Base-by-base conservation (phyloP, 2,888 invertebrate genomes). In the Drosophila cyrtoloma region DNA sequence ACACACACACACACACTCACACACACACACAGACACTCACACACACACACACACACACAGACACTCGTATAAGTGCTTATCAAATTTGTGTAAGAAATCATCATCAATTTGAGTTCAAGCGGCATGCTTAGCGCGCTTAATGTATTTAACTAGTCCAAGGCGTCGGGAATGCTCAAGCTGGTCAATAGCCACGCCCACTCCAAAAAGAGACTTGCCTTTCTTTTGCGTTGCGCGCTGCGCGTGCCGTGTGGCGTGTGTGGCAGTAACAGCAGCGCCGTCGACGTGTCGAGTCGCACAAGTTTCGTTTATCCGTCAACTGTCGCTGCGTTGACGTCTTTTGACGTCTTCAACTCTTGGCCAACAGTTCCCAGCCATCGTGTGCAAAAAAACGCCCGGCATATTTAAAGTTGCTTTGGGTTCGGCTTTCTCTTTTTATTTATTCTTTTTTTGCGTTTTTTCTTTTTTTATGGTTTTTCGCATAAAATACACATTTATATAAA, bases 241-340 rank as follows among this genome's bases (percentile, higher is more conserved):
- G 68, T 76, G 70, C 70, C 74, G 79, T 52, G 78, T 71, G 71
- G 57, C 84, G 39, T 30, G 61, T 61, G 75, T 66, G 81, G 71
- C 84, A 83, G 83, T 84, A 84, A 77, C 79, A 79, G 75, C 86
- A 88, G 84, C 78, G 86, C 88, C 76, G 86, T 88, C 80, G 83
- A 86, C 86, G 90, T 87, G 89, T 84, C 86, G 80, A 86, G 81
- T 82, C 81, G 82, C 80, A 82, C 57, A 81, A 81, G 57, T 77
- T 81, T 82, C 67, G 64, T 78, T 81, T 81, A 71, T 76, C 72
- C 65, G 76, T 79, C 69, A 70, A 60, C 56, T 66, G 51, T 64
- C 58, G 64, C 33, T 28, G 64, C 51, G 62, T 51, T 33, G 44
- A 35, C 53, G 47, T 32, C 26, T 57, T 10, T 35, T 26, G 56